A percentile compares a stretch with the other conserved stretches of the same genome.
phyloP scores from a whole-genome alignment of 2,888 invertebrate genomes.

The Eupithecia tripunctaria region DNA sequence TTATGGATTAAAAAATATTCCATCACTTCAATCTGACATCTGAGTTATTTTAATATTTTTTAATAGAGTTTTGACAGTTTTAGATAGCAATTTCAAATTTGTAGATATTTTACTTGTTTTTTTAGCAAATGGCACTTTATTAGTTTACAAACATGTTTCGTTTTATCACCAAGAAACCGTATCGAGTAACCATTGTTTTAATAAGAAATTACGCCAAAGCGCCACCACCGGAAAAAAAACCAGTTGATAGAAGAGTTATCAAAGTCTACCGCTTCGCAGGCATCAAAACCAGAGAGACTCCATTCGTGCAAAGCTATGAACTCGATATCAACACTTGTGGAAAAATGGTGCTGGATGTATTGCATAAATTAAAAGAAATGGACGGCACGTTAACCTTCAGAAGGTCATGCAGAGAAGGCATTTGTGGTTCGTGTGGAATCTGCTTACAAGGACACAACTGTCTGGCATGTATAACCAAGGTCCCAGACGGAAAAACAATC shows the following conservation, averaged over 20 bases:
- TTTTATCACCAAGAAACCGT: background rate
- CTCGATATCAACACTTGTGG: slow-evolving; percentile 67
- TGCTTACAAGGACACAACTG: slow-evolving; percentile 89
- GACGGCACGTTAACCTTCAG: slow-evolving; percentile 81
- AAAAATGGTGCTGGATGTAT: slow-evolving; percentile 85
- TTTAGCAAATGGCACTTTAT: background rate
- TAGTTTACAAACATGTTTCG: slow-evolving; percentile 2
- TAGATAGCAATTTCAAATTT: background rate
- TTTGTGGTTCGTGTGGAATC: slow-evolving; percentile 91
- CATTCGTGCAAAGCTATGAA: slow-evolving; percentile 64
- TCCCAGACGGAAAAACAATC: slow-evolving; percentile 75
- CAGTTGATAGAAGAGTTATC: slow-evolving; percentile 42
- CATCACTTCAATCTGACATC: background rate
- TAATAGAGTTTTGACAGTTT: background rate
- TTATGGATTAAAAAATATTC: background rate
- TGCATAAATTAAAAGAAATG: slow-evolving; percentile 90
- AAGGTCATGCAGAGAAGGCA: slow-evolving; percentile 90
- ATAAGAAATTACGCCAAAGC: background rate
- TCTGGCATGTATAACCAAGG: slow-evolving; percentile 87
- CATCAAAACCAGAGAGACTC: slow-evolving; percentile 55
- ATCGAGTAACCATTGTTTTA: background rate
- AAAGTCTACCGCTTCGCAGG: slow-evolving; percentile 72
- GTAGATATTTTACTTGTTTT: background rate
- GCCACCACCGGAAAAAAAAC: background rate
- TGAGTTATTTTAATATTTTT: background rate